Evolutionary conservation across 1,140 invertebrate species (phyloP), one percentile per base, ranked within the genome.

Genomic region (Hyposmocoma kahamanoa): DNA sequence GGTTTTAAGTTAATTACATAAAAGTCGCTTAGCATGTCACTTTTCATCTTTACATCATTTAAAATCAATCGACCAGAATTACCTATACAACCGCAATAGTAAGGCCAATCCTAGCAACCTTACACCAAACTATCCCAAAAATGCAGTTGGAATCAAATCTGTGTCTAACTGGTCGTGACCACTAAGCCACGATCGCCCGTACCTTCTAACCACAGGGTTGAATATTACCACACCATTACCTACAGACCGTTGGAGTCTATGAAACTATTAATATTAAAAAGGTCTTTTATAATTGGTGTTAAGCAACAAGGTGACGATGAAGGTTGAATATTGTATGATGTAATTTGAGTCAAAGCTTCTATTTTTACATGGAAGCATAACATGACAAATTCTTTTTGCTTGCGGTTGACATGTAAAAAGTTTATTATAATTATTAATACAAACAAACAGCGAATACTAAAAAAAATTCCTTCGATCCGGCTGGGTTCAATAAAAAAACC

Each of bases 111-210:
- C 52, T 47, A 47, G 62, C 60, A 64, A 67, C 32, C 22, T 53
- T 54, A 64, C 54, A 69, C 64, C 50, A 24, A 72, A 70, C 54
- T 54, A 82, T 82, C 62, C 72, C 57, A 82, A 75, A 75, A 70
- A 82, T 82, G 77, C 53, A 52, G 67, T 67, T 39, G 53, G 59
- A 66, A 75, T 63, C 42, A 42, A 61, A 73, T 59, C 65, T 43
- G 51, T 34, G 48, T 60, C 59, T 71, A 76, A 79, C 78, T 69
- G 63, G 73, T 70, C 62, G 58, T 20, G 20, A 69, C 69, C 69
- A 47, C 69, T 69, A 30, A 28, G 56, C 20, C 38, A 20, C 18
- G 9, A 21, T 11, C 18, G 3, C 38, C 20, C 38, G 54, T 55
- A 67, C 50, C 50, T 50, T 50, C 32, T 47, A 18, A 44, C 42